These are phyloP conservation scores for Lethenteron camtschaticum DNA, from an alignment of 2,113 vertebrate genomes.

Conservation along the genomic window DNA sequence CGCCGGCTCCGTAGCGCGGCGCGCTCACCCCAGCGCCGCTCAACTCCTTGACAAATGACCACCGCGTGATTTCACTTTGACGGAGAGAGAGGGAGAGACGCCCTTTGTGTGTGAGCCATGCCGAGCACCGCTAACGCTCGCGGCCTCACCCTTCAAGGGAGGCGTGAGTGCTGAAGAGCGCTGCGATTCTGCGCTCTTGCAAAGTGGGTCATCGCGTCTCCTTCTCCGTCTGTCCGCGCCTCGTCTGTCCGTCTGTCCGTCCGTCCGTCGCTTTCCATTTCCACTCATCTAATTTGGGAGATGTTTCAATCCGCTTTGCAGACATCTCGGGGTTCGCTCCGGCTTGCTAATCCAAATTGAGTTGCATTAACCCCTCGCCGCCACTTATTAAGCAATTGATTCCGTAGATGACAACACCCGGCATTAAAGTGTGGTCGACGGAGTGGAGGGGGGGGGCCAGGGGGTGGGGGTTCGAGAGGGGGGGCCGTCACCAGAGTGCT, in stretches of 20 bases:
- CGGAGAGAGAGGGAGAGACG: background rate
- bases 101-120: background rate
- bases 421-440: too few species aligned
- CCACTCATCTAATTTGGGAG: background rate
- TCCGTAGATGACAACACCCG: too few species aligned
- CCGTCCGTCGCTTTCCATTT: background rate
- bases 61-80: too few species aligned
- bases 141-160: background rate
- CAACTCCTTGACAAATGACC: too few species aligned
- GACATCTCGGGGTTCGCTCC: conserved; percentile 4
- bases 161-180: background rate
- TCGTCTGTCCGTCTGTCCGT: too few species aligned
- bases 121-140: background rate
- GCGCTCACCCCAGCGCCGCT: too few species aligned
- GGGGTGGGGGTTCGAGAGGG: too few species aligned
- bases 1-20: too few species aligned
- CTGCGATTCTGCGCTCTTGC: background rate
- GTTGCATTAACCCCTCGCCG: background rate
- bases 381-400: too few species aligned
- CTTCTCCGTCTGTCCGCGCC: too few species aligned
- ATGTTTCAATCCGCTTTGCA: conserved; percentile 5
- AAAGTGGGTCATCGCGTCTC: background rate
- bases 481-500: too few species aligned
- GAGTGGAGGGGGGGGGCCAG: too few species aligned
- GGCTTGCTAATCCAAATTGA: conserved; percentile 4